Evolutionary conservation across 2,113 vertebrate genomes (phyloP), one percentile per base, ranked within the genome.

Genomic region (Phalacrocorax brasilianus): DNA sequence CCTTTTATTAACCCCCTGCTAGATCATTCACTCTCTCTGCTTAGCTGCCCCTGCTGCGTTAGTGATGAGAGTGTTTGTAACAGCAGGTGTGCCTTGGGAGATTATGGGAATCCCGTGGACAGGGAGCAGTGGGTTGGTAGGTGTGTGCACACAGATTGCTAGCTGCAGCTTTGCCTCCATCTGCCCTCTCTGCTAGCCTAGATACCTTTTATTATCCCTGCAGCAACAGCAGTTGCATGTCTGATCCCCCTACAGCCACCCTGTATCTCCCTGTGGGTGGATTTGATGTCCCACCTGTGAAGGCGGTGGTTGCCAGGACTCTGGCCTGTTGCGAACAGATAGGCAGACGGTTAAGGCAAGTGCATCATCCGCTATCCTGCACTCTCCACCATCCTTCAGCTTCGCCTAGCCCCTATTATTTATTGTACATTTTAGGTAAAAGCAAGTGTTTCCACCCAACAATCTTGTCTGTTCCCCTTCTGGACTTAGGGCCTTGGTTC

Each of bases 11-110:
- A 97, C 95, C 97, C 96, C 96, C 96, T 85, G 96, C 97, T 95
- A 94, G 83, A 88, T 87, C 81, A 76, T 88, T 96, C 83, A 35
- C 79, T 90, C 72, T 95, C 83, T 93, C 89, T 10, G 96, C 94
- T 66, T 90, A 70, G 80, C 92, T 26, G 78, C 53, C 80, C 97
- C 97, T 0, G 85, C 97, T 97, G 98, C 33, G 97, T 50, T 20
- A 18, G 94, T 98, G 97, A 98, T 98, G 97, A 97, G 97, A 95
- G 91, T 24, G 92, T 97, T 96, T 96, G 89, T 90, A 98, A 94
- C 95, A 96, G 97, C 96, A 89, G 97, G 94, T 94, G 96, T 97
- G 95, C 95, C 88, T 72, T 91, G 79, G 96, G 96, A 98, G 96
- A 87, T 97, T 97, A 97, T 62, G 96, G 96, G 95, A 96, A 79